Conservation (phyloP, 2,797 vertebrate species). For the Spondyliosoma cantharus region DNA sequence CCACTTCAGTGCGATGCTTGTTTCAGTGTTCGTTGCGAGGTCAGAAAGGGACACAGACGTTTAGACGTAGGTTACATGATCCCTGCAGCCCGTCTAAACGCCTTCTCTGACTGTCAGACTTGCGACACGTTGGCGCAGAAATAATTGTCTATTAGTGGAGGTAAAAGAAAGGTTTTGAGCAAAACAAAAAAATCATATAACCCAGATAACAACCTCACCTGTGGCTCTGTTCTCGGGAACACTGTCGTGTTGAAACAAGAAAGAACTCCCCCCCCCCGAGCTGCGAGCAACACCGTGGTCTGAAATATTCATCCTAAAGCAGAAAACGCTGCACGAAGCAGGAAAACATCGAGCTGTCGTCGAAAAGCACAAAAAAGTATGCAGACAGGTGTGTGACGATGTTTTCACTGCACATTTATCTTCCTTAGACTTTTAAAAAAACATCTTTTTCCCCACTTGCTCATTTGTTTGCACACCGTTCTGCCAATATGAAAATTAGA, state of each 20-base stretch:
- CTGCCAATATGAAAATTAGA: neutral
- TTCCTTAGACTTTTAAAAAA: too few species aligned
- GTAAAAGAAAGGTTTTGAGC: too few species aligned
- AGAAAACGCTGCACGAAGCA: neutral
- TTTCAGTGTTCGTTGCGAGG: too few species aligned
- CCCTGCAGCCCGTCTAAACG: neutral
- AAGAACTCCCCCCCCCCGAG: neutral
- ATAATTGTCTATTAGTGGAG: too few species aligned
- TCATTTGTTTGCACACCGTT: neutral
- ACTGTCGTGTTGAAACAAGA: neutral
- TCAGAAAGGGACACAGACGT: neutral
- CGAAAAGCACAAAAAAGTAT: neutral
- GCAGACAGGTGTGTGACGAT: slow-evolving; percentile 1
- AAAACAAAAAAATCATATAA: neutral
- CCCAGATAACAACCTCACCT: neutral
- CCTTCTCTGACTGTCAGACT: too few species aligned
- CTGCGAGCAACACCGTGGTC: neutral
- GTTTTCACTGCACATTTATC: neutral
- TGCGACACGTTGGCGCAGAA: neutral
- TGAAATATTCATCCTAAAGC: neutral
- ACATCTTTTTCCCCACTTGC: neutral
- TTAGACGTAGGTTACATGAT: neutral
- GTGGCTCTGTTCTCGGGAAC: neutral
- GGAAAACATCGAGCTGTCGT: neutral
- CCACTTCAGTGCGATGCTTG: too few species aligned